Evolutionary conservation across 1,140 invertebrate genomes (phyloP).

Genomic region (Brachionus manjavacas): DNA sequence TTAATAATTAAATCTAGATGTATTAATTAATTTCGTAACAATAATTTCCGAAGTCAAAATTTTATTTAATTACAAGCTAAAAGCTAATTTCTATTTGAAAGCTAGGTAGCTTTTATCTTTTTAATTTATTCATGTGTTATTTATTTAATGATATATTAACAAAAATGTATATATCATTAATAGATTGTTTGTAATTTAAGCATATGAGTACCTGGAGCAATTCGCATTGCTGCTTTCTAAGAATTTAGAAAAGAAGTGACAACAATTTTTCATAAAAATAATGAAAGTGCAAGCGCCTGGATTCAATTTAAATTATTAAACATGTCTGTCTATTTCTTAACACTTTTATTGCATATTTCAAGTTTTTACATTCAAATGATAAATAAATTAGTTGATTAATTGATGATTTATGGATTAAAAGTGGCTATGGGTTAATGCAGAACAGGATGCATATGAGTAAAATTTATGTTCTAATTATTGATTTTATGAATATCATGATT

Average conservation of each 20-base stretch:
- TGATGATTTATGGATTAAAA: background rate
- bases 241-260: too few relatives aligned
- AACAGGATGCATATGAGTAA: background rate
- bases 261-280: background rate
- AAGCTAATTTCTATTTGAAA: background rate
- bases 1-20: background rate
- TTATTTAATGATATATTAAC: background rate
- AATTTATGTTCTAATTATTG: constrained; percentile 6
- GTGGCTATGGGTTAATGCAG: background rate
- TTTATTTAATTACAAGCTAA: background rate
- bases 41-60: background rate
- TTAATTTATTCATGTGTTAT: background rate
- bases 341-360: background rate
- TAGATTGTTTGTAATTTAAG: background rate
- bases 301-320: background rate
- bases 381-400: background rate
- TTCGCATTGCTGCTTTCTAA: too few relatives aligned
- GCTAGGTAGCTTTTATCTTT: background rate
- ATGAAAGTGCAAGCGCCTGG: background rate
- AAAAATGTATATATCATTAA: background rate
- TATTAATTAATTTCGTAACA: background rate
- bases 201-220: background rate
- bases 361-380: background rate
- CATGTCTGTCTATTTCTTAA: background rate
- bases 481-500: constrained; percentile 1